Base-by-base conservation (phyloP, 2,113 vertebrate genomes). In the Hemibates koningsi region DNA sequence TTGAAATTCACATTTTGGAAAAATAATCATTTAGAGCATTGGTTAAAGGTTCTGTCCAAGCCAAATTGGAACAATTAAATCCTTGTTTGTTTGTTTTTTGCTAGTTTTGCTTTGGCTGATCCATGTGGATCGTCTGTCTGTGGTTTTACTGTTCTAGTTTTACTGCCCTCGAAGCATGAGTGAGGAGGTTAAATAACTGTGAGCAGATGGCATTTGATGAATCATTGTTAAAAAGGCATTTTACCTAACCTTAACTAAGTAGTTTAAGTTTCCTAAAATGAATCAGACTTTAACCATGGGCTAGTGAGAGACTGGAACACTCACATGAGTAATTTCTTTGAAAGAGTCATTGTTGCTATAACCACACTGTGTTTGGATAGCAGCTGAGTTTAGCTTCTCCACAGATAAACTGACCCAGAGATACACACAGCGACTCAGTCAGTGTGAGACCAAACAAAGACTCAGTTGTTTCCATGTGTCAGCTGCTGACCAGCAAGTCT, bases 361-460 rank as follows among this genome's bases (percentile, higher is more conserved):
- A 61, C 41, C 10, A 52, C 83, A 3, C 59, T 61, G 13, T 82
- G 63, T 92, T 90, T 90, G 86, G 61, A 83, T 7, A 84, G 21
- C 38, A 76, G 61, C 83, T 54, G 29, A 86, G 27, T 86, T 56
- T 6, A 38, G 54, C 16, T 68, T 66, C 54, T 78, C 53, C 45
- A 52, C 45, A 52, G 73, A 78, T 78, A 57, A 76, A 86, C 54
- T 54, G 73, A 88, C 52, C 38, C 84, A 41, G 79, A 17, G 56
- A 56, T 41, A 48, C 79, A 41, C 61, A 82, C 71, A 78, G 82
- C 66, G 13, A 76, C 68, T 85, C 27, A 27, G 5, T 89, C 84
- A 56, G 50, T 54, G 83, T n/a, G 57, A 88, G 84, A 63, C 57
- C 84, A 90, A 85, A 90, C 87, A 90, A 86, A 91, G 90, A 29